Percentiles rank a stretch among this genome's conserved stretches.
Evolutionary conservation across 2,113 vertebrate genomes (phyloP).

Genomic region (Variabilichromis moorii): DNA sequence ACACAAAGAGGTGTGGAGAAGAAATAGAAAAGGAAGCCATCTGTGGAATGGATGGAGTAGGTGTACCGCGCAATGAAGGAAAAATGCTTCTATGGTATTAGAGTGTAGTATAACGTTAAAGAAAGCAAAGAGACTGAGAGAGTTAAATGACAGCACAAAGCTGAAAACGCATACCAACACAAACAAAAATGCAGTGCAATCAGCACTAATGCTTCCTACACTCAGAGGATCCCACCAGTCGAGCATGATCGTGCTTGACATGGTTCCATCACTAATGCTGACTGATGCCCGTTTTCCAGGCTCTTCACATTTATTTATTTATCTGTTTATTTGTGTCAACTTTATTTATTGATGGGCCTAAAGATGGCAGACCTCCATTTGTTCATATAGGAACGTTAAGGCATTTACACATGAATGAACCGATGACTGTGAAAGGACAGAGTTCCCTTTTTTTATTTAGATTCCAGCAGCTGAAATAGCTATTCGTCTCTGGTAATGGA

Average conservation of each 20-base stretch:
- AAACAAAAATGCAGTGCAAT: constrained; percentile 31
- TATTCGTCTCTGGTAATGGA: constrained; percentile 62
- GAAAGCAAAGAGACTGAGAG: background rate
- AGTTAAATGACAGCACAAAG: constrained; percentile 24
- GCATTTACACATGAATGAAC: constrained; percentile 42
- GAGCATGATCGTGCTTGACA: constrained; percentile 59
- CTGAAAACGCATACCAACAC: constrained; percentile 2
- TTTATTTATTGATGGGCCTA: constrained; percentile 73
- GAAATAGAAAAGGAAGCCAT: background rate
- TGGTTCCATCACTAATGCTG: constrained; percentile 69
- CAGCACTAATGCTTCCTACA: constrained; percentile 24
- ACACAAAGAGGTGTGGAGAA: background rate
- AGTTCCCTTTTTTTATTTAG: constrained; percentile 58
- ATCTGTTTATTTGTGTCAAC: constrained; percentile 71
- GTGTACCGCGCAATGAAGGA: background rate
- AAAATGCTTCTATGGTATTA: background rate
- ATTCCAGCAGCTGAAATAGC: constrained; percentile 52
- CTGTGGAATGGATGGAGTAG: background rate
- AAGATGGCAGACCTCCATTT: constrained; percentile 59
- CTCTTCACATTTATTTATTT: constrained; percentile 73
- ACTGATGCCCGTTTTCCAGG: constrained; percentile 66
- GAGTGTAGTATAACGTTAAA: background rate
- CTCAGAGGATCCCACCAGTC: constrained; percentile 50
- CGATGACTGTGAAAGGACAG: background rate
- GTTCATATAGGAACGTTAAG: constrained; percentile 9